A percentile compares a stretch with the other conserved stretches of the same genome.
These are phyloP conservation scores for Microtus pennsylvanicus DNA, from an alignment of 2,113 vertebrate genomes.

Conservation along the genomic window DNA sequence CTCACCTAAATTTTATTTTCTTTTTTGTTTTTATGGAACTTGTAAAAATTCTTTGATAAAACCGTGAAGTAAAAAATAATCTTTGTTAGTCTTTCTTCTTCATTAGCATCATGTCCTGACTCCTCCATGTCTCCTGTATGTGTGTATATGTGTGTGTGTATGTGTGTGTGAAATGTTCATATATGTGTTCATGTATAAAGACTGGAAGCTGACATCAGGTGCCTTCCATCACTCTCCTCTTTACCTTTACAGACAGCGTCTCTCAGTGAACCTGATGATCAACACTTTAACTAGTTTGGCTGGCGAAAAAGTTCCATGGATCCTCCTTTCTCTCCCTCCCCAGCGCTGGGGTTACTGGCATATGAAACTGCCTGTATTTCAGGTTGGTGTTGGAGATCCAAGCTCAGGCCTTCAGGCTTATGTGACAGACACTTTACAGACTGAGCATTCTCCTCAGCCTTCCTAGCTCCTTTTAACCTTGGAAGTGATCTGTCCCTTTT, in stretches of 20 bases:
- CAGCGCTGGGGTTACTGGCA: not conserved
- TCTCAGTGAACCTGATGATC: not conserved
- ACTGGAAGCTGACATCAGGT: not conserved
- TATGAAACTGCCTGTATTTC: not conserved
- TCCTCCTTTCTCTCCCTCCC: not conserved
- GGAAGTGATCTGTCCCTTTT: not conserved
- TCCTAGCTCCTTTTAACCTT: not conserved
- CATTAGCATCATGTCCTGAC: not conserved
- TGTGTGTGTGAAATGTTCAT: not conserved
- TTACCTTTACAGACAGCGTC: not conserved
- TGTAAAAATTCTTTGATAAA: not conserved
- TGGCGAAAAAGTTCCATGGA: not conserved
- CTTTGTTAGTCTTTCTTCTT: slow-evolving; percentile 6
- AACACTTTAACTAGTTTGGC: not conserved
- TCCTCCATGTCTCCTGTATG: not conserved
- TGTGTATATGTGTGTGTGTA: not conserved
- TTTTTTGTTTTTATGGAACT: not conserved
- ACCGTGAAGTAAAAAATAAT: slow-evolving; percentile 7
- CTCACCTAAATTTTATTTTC: not conserved
- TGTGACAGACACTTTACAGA: not conserved
- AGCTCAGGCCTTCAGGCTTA: not conserved
- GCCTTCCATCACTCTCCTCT: not conserved
- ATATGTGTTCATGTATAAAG: not conserved
- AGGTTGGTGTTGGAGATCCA: not conserved
- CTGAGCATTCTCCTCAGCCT: not conserved